These are phyloP conservation scores for Lithobius niger DNA, from an alignment of 1,140 invertebrate genomes.

Conservation along the genomic window DNA sequence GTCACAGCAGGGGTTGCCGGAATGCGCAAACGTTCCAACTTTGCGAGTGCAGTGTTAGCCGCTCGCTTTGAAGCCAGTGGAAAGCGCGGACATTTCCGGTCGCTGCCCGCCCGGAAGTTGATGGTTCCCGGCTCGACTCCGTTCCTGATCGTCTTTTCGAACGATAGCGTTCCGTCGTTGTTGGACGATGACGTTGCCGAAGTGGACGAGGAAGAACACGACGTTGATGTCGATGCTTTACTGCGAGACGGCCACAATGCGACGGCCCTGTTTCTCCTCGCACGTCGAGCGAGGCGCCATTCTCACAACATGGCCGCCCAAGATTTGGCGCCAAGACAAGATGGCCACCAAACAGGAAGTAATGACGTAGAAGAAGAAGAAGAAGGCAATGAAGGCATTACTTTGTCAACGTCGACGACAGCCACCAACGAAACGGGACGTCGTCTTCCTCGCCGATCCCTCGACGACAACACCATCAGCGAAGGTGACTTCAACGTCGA, in stretches of 20 bases:
- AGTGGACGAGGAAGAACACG: not conserved
- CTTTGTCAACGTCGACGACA: not conserved
- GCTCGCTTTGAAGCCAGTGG: constrained; percentile 8
- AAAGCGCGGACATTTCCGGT: not conserved
- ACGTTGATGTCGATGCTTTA: constrained; percentile 3
- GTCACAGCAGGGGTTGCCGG: constrained; percentile 24
- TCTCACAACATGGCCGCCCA: not conserved
- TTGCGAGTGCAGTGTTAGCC: constrained; percentile 7
- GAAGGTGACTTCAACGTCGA: constrained; percentile 15
- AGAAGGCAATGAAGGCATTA: not conserved
- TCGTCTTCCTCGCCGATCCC: not conserved
- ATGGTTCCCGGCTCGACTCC: constrained; percentile 22
- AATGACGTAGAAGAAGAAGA: not conserved
- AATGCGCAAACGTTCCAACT: constrained; percentile 21
- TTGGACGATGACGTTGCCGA: not conserved
- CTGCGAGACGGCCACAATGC: not conserved
- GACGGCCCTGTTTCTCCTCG: not conserved
- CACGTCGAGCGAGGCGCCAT: not conserved
- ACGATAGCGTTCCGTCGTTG: constrained; percentile 25
- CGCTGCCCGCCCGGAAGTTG: not conserved
- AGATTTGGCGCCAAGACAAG: not conserved
- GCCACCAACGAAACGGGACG: not conserved
- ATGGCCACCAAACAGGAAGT: not conserved
- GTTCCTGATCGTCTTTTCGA: constrained; percentile 33
- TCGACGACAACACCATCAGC: not conserved